Base-by-base conservation (phyloP, 1,140 invertebrate genomes). In the Tetramorium alpestre region DNA sequence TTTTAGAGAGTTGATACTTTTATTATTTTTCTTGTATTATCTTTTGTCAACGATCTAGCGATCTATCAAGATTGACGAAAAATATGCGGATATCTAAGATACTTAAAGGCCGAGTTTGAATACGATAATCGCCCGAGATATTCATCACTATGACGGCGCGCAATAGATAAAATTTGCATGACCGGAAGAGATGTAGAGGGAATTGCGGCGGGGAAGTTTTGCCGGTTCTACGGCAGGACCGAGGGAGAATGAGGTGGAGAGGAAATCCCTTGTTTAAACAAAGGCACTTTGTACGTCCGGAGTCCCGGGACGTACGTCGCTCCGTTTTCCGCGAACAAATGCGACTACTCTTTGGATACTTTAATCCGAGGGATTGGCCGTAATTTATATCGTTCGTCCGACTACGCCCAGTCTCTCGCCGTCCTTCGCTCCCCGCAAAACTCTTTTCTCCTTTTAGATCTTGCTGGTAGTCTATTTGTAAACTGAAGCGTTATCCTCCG, bases 271-370 rank as follows among this genome's bases (percentile, higher is more conserved):
- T 91, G 90, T 86, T 91, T 91, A 91, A 91, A 90, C 89, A 90
- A 70, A 87, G 89, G 69, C 87, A 91, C 85, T 91, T 91, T 78
- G 90, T 91, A 84, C 87, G 69, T 84, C 87, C 84, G 78, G 58
- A 44, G 76, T 77, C 85, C 86, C 64, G 70, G 64, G 64, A 90
- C 87, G 87, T 89, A 65, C 90, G 87, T 72, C 84, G 84, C 85
- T 91, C 72, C 90, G 90, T 89, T 84, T 73, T 84, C 87, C 87
- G 70, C 86, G 90, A 91, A 91, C 90, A 91, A 91, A 91, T 91
- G 90, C 89, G 89, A 91, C 89, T 90, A 86, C 90, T 91, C 90
- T 91, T 89, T 87, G 89, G 90, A 91, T 91, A 91, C 90, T 91
- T 91, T 91, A 91, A 91, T 91, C 90, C 89, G 56, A 44, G 84